phyloP scores from a whole-genome alignment of 2,888 invertebrate genomes.

The Pyralis farinalis region DNA sequence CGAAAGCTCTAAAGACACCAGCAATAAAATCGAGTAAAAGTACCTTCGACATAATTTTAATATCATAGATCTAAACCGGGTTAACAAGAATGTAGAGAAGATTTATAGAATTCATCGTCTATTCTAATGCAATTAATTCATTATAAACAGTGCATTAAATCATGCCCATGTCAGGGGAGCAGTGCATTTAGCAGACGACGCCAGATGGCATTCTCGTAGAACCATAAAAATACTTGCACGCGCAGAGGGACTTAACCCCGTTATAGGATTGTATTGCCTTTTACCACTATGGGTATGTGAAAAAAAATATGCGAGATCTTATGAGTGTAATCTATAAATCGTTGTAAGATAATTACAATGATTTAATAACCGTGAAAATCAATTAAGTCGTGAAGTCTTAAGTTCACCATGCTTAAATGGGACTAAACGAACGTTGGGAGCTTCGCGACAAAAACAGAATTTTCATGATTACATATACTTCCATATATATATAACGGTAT shows the following conservation, averaged over 20 bases:
- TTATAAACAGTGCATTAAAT: slow-evolving; percentile 49
- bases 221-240: slow-evolving; percentile 73
- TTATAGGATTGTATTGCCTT: slow-evolving; percentile 23
- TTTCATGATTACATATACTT: no score
- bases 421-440: no score
- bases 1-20: no score
- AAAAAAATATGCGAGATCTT: background rate
- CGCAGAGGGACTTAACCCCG: slow-evolving; percentile 48
- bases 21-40: background rate
- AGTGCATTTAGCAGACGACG: slow-evolving; percentile 22
- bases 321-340: no score
- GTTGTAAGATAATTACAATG: no score
- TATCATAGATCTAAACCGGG: background rate
- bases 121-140: slow-evolving; percentile 22
- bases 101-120: slow-evolving; percentile 5
- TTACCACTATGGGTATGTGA: background rate
- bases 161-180: slow-evolving; percentile 54
- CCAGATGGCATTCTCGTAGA: slow-evolving; percentile 46
- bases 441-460: no score
- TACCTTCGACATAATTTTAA: background rate
- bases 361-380: no score
- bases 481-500: no score
- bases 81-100: slow-evolving; percentile 2
- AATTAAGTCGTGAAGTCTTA: no score
- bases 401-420: no score